Conservation (phyloP, 2,797 vertebrate species). For the Crax fasciolata region DNA sequence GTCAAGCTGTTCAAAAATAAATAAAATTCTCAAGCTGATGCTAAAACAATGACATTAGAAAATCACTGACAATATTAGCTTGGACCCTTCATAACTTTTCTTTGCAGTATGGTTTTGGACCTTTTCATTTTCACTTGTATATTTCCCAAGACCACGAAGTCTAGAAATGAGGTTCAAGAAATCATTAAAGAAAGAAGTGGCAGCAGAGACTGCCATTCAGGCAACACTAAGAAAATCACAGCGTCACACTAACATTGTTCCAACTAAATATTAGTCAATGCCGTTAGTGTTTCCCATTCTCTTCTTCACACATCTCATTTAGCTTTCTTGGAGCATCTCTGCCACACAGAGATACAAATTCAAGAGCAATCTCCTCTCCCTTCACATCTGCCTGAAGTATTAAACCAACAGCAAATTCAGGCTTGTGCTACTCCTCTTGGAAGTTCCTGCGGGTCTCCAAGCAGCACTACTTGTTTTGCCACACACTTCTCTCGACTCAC, state of each 20-base stretch:
- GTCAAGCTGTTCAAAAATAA: neutral
- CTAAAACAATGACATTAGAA: neutral
- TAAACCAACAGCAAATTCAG: fast-evolving
- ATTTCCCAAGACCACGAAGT: neutral
- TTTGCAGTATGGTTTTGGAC: neutral
- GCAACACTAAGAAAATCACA: neutral
- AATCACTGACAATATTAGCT: neutral
- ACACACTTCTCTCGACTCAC: fast-evolving
- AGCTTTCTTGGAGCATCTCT: neutral
- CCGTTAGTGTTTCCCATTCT: neutral
- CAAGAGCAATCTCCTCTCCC: neutral
- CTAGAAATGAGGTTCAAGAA: neutral
- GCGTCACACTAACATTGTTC: neutral
- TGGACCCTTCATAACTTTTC: neutral
- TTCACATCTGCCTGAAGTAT: neutral
- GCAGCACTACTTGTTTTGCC: neutral
- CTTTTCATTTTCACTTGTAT: neutral
- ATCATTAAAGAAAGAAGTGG: fast-evolving
- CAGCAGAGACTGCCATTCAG: neutral
- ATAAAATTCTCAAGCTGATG: neutral
- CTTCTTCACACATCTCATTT: neutral
- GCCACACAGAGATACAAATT: neutral
- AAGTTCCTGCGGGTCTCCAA: neutral
- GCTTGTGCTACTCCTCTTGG: neutral
- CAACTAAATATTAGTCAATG: neutral